A percentile compares a stretch with the other conserved stretches of the same genome.
These are phyloP conservation scores for Drosophila kambysellisi DNA, from an alignment of 2,888 invertebrate genomes.

Conservation along the genomic window DNA sequence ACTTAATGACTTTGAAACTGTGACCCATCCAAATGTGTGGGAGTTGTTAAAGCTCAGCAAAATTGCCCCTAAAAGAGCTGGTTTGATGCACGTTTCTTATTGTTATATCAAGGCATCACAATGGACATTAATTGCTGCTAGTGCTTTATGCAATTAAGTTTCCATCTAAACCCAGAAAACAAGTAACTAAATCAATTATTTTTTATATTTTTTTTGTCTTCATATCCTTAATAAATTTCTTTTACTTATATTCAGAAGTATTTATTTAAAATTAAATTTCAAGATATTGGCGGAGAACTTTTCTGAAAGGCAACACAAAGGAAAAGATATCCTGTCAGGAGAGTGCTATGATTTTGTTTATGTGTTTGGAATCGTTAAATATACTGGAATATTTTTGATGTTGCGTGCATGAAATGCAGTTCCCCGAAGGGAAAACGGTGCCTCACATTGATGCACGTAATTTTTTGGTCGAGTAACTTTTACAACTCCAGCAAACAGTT, in stretches of 20 bases:
- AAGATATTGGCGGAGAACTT: slow-evolving; percentile 3
- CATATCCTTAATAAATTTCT: not conserved
- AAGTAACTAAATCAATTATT: not conserved
- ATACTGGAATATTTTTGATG: slow-evolving; percentile 7
- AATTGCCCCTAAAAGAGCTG: not conserved
- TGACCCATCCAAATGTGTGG: slow-evolving; percentile 3
- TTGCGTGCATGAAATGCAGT: not conserved
- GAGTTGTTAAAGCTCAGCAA: slow-evolving; percentile 10
- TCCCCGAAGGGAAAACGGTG: not conserved
- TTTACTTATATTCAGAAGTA: not conserved
- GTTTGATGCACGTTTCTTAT: not conserved
- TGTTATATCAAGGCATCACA: not conserved
- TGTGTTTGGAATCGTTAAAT: slow-evolving; percentile 25
- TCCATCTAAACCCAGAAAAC: not conserved
- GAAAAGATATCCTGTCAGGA: slow-evolving; percentile 7
- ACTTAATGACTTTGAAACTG: slow-evolving; percentile 60
- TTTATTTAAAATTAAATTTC: not conserved
- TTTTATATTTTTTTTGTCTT: not conserved
- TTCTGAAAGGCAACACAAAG: not conserved
- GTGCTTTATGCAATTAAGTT: not conserved
- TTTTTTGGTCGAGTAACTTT: slow-evolving; percentile 17
- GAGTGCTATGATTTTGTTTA: slow-evolving; percentile 12
- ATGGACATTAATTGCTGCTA: not conserved
- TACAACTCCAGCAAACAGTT: slow-evolving; percentile 7
- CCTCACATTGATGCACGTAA: slow-evolving; percentile 5